Conservation (phyloP, 2,888 invertebrate species). For the Ophion ventricosus region DNA sequence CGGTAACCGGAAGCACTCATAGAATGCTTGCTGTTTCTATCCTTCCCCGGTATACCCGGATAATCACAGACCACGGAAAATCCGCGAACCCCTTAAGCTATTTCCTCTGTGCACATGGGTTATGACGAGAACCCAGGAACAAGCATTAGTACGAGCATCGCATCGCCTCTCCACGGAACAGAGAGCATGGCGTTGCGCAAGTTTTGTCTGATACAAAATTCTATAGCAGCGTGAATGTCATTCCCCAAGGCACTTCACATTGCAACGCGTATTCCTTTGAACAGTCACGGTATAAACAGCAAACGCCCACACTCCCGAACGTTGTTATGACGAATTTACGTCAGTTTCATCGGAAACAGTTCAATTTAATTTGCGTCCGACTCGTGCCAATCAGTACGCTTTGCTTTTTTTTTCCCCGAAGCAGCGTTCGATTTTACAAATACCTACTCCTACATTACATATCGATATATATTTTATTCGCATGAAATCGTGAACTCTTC, state of each 20-base stretch:
- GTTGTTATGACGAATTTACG: neutral
- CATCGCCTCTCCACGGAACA: neutral
- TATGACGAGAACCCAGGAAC: constrained; percentile 19
- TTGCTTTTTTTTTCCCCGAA: neutral
- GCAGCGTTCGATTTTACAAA: neutral
- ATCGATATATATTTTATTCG: too few species aligned
- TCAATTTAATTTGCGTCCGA: neutral
- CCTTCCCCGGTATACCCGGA: constrained; percentile 47
- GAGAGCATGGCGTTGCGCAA: constrained; percentile 26
- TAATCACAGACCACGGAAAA: constrained; percentile 55
- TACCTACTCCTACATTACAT: neutral
- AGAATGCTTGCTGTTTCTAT: constrained; percentile 19
- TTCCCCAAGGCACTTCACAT: neutral
- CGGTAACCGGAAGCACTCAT: constrained; percentile 24
- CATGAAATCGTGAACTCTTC: too few species aligned
- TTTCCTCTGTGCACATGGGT: too few species aligned
- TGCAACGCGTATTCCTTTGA: too few species aligned
- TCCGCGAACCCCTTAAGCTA: too few species aligned
- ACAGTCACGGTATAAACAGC: too few species aligned
- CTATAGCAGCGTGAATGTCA: constrained; percentile 41
- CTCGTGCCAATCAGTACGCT: too few species aligned
- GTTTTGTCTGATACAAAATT: constrained; percentile 37
- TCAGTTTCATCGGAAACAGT: neutral
- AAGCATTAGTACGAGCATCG: constrained; percentile 35
- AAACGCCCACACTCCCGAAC: too few species aligned